Evolutionary conservation across 2,888 invertebrate species (phyloP).

Genomic region (Napeogenes sylphis): DNA sequence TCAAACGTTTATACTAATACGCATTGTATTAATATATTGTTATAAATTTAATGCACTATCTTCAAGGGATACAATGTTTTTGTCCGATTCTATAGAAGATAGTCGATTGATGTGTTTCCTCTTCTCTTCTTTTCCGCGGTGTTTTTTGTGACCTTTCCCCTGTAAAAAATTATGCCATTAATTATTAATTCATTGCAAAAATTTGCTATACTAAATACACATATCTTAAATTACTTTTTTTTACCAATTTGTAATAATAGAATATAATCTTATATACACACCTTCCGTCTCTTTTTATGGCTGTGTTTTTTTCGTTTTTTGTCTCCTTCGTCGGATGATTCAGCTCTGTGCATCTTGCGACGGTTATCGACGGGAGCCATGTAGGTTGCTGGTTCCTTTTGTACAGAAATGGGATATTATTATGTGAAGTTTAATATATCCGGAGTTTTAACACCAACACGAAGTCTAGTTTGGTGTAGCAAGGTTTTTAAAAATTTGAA

Average conservation of each 20-base stretch:
- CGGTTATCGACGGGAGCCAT: constrained; percentile 61
- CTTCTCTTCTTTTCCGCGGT: constrained; percentile 47
- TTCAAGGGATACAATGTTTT: constrained; percentile 51
- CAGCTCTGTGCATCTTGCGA: constrained; percentile 33
- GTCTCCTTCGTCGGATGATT: constrained; percentile 29
- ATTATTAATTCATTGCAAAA: not conserved
- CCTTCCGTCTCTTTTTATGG: constrained; percentile 52
- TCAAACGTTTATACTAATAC: not conserved
- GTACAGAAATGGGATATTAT: not conserved
- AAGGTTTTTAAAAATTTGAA: not conserved
- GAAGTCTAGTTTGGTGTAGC: not conserved
- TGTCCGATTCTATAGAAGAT: constrained; percentile 50
- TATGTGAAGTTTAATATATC: no score
- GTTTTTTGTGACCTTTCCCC: constrained; percentile 46
- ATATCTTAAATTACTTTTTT: no score
- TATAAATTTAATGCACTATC: constrained; percentile 44
- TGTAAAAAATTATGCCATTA: constrained; percentile 9
- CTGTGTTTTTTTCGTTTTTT: constrained; percentile 50
- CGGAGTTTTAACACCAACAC: not conserved
- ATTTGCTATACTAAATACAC: not conserved
- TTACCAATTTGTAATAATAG: no score
- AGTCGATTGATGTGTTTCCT: constrained; percentile 45
- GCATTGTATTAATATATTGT: not conserved
- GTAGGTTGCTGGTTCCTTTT: constrained; percentile 57
- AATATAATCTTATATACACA: constrained; percentile 3